Evolutionary conservation across 1,140 invertebrate species (phyloP).

Genomic region (Dendroctonus valens): DNA sequence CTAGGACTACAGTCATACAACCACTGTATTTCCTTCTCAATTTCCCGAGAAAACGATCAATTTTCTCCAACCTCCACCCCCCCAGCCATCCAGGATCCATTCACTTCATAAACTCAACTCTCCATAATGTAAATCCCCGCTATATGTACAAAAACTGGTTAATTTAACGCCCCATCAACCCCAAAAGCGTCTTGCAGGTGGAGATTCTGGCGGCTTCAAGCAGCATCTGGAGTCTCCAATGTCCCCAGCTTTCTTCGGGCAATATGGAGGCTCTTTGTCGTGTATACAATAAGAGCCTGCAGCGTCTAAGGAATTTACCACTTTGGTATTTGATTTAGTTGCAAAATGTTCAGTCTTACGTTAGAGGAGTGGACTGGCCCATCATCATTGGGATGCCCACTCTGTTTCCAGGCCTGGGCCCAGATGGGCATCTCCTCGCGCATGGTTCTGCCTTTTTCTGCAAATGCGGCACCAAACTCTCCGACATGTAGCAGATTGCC

Average conservation of each 20-base stretch:
- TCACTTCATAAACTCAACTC: background rate
- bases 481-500: constrained; percentile 72
- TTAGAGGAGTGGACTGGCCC: constrained; percentile 60
- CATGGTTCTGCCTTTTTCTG: constrained; percentile 63
- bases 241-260: constrained; percentile 56
- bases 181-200: too few species aligned
- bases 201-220: constrained; percentile 37
- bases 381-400: constrained; percentile 52
- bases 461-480: constrained; percentile 58
- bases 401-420: constrained; percentile 55
- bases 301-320: constrained; percentile 50
- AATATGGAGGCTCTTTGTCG: constrained; percentile 63
- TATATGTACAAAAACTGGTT: background rate
- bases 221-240: constrained; percentile 68
- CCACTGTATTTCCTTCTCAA: too few species aligned
- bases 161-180: background rate
- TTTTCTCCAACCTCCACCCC: too few species aligned
- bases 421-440: constrained; percentile 64
- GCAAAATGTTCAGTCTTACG: constrained; percentile 44
- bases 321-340: background rate
- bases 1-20: too few species aligned
- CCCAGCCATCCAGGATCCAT: too few species aligned
- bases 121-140: background rate
- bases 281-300: constrained; percentile 67
- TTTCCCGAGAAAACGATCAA: too few species aligned